Conservation (phyloP, 1,140 invertebrate species). For the Ceratina australensis region DNA sequence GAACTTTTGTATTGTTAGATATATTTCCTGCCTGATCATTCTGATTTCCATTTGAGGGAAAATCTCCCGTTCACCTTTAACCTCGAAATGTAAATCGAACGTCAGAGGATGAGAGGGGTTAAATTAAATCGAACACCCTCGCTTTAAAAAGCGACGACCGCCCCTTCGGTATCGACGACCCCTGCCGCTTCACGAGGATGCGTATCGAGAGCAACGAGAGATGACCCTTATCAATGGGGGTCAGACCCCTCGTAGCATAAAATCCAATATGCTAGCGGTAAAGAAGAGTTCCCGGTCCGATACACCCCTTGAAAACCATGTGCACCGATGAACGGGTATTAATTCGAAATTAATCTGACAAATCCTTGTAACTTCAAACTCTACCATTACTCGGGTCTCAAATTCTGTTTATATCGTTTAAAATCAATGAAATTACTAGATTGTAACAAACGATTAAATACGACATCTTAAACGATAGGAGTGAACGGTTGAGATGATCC, state of each 20-base stretch:
- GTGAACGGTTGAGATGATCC: too few relatives aligned
- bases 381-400: too few relatives aligned
- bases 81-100: background rate
- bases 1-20: background rate
- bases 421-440: too few relatives aligned
- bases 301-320: constrained; percentile 56
- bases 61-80: constrained; percentile 5
- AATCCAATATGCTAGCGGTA: constrained; percentile 75
- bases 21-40: background rate
- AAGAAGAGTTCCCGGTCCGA: constrained; percentile 58
- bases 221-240: constrained; percentile 74
- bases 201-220: constrained; percentile 67
- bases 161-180: constrained; percentile 41
- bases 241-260: constrained; percentile 64
- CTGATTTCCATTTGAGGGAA: background rate
- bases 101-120: constrained; percentile 47
- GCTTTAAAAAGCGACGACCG: constrained; percentile 46
- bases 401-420: too few relatives aligned
- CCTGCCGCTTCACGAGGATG: constrained; percentile 54
- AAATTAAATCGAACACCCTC: constrained; percentile 67
- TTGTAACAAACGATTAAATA: too few relatives aligned
- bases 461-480: too few relatives aligned
- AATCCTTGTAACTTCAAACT: too few relatives aligned
- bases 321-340: constrained; percentile 64
- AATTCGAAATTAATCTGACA: too few relatives aligned